These are phyloP conservation scores for Alcedo atthis DNA, from an alignment of 2,797 vertebrate species.

Conservation along the genomic window DNA sequence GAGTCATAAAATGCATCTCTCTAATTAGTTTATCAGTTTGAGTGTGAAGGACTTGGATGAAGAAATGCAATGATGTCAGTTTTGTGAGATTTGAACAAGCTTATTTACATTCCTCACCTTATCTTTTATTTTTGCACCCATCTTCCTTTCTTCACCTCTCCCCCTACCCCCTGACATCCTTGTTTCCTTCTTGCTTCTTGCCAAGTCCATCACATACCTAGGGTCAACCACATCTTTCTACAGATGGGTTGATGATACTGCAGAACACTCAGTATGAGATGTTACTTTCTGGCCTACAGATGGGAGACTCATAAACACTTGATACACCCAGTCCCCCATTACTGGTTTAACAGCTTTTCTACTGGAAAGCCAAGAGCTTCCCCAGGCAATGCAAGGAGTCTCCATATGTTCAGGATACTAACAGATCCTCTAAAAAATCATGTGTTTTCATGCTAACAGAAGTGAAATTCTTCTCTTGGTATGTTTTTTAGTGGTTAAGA, in stretches of 20 bases:
- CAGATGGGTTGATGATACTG: slow-evolving; percentile 16
- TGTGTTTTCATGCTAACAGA: slow-evolving; percentile 37
- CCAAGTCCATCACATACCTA: not conserved
- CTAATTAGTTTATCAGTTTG: slow-evolving; percentile 53
- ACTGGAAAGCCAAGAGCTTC: slow-evolving; percentile 59
- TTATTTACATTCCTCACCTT: slow-evolving; percentile 34
- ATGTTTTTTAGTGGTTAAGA: slow-evolving; percentile 24
- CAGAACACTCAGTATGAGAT: slow-evolving; percentile 9
- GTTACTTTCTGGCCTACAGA: slow-evolving; percentile 53
- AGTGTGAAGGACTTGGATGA: slow-evolving; percentile 14
- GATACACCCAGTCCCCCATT: slow-evolving; percentile 49
- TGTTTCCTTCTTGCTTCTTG: slow-evolving; percentile 9
- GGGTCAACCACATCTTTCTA: slow-evolving; percentile 29
- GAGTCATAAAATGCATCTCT: slow-evolving; percentile 17
- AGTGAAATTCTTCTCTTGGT: slow-evolving; percentile 20
- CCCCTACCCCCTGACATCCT: not conserved
- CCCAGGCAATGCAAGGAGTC: slow-evolving; percentile 39
- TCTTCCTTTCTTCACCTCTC: slow-evolving; percentile 31
- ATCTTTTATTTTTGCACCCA: slow-evolving; percentile 18
- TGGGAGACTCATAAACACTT: slow-evolving; percentile 59
- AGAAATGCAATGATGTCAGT: slow-evolving; percentile 39
- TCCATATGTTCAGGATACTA: not conserved
- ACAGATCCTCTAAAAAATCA: slow-evolving; percentile 34
- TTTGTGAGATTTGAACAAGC: slow-evolving; percentile 9
- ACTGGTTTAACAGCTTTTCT: slow-evolving; percentile 56